These are phyloP conservation scores for Brachionus asplanchnoidis DNA, from an alignment of 1,140 invertebrate species.

Conservation along the genomic window DNA sequence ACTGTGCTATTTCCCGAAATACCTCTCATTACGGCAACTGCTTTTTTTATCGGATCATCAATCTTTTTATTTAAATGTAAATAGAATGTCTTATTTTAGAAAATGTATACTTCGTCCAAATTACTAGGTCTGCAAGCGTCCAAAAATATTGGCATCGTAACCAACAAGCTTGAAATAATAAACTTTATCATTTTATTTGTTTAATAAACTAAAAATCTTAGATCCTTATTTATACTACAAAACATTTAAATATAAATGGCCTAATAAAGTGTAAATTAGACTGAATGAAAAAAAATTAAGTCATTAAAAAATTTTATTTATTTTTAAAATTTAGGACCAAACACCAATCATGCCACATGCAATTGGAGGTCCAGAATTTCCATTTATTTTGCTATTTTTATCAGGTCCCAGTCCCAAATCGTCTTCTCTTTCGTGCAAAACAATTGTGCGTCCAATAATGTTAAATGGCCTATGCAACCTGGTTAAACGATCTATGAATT, in stretches of 20 bases:
- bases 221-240: background rate
- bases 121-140: background rate
- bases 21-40: conserved; percentile 12
- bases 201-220: background rate
- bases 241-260: background rate
- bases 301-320: background rate
- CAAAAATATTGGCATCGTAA: background rate
- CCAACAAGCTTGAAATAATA: background rate
- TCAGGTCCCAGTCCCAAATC: conserved; percentile 80
- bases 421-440: conserved; percentile 81
- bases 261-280: background rate
- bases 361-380: conserved; percentile 88
- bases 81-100: background rate
- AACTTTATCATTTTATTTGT: background rate
- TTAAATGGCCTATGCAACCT: conserved; percentile 69
- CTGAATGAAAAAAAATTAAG: background rate
- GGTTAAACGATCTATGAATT: conserved; percentile 67
- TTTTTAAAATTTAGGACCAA: conserved; percentile 30
- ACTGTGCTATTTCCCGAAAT: background rate
- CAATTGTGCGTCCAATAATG: conserved; percentile 51
- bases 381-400: conserved; percentile 86
- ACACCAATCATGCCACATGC: conserved; percentile 91
- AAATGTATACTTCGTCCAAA: background rate
- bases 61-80: background rate
- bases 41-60: background rate